Base-by-base conservation (phyloP, 2,888 invertebrate species). In the Boloria euphrosyne region DNA sequence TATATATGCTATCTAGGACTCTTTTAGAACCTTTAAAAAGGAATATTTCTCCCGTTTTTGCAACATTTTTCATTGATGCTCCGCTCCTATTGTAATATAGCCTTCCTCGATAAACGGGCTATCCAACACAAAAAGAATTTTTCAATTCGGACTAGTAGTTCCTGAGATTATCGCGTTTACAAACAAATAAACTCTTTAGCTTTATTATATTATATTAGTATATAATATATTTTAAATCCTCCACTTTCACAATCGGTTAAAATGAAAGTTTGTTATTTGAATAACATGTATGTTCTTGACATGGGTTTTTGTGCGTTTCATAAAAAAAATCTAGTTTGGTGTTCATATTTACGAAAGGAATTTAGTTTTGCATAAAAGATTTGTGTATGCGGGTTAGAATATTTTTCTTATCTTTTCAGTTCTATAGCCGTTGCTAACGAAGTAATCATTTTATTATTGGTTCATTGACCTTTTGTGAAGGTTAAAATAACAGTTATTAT, bases 351-450 rank as follows among this genome's bases (percentile, higher is more conserved):
- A n/a, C 13, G 43, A 7, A 16, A 60, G 60, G 60, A 16, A 55
- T 67, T 64, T 60, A 31, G 59, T 66, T 72, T 71, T 59, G 64
- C 71, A 69, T 72, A 43, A 54, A 43, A 65, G 60, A 71, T 71
- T 67, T 64, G 66, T 65, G 46, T 64, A 72, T 72, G 69, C 72
- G 72, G 72, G 72, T 52, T 16, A 1, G 46, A 64, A 64, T 64
- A 58, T 16, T 51, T 44, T 4, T 16, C 10, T 57, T 57, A 57
- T 51, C 57, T 57, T 18, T 55, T 44, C 38, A 4, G 13, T 47
- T 17, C 13, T 47, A 47, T 44, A 13, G 46, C 57, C n/a, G 64
- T 64, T 64, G 51, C 64, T 27, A 64, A 46, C 13, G 52, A 5
- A 51, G 10, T 61, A 10, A 38, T 38, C 31, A 38, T 7, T 38